Base-by-base conservation (phyloP, 1,140 invertebrate genomes). In the Matsumurasca onukii region DNA sequence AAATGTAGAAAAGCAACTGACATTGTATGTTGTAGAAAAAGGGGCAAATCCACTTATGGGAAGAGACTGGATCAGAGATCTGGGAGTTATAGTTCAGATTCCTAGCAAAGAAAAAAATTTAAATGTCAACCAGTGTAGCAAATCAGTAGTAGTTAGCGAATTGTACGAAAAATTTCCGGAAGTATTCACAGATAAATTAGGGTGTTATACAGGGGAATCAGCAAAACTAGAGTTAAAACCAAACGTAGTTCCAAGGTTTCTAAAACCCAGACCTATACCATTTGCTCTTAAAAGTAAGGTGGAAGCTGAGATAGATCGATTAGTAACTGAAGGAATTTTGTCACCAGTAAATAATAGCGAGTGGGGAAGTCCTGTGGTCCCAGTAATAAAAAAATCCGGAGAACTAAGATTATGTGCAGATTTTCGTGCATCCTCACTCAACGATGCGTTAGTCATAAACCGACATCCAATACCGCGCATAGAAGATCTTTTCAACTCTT, bases 281-380 rank as follows among this genome's bases (percentile, higher is more conserved):
- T 24, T 49, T 55, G 69, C 66, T 22, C 52, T 67, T 17, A 68
- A 71, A 64, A 31, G 27, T 31, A 64, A 68, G 39, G 61, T 70
- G 20, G 48, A 72, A 31, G 30, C n/a, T 24, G 57, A 70, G 45
- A 67, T 71, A 45, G 29, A 24, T 22, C 31, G 48, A 61, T 31
- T 67, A 29, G 51, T 55, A 24, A 12, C 30, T 3, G 45, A 17
- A 68, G 31, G 39, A 15, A 45, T 66, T 25, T 71, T 67, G 34
- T 5, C 3, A 49, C n/a, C 27, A 24, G 29, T 70, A 57, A 45
- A 62, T 29, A 67, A 39, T 9, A 70, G 64, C 49, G 31, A 70
- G 29, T 70, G 66, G 69, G 66, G 69, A 59, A 70, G 66, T 57
- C 66, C 62, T 30, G 39, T 64, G 31, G 62, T 64, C 20, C 30